A percentile compares a stretch with the other conserved stretches of the same genome.
Conservation (phyloP, 2,113 vertebrate species). For the Zootoca vivipara region DNA sequence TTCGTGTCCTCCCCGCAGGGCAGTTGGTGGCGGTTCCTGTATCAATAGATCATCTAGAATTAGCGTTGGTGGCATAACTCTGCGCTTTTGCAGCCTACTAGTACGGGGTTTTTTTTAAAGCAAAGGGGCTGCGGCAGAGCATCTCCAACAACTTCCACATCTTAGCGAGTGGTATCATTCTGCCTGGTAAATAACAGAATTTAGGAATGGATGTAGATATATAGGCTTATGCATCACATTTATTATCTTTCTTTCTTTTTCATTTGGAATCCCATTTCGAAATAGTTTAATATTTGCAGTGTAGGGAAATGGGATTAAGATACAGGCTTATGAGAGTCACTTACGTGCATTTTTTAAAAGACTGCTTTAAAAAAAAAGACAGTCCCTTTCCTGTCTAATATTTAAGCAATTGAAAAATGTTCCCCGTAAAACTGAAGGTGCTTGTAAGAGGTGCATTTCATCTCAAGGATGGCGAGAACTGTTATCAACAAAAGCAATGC, state of each 20-base stretch:
- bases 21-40: background rate
- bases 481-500: conserved; percentile 41
- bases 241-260: conserved; percentile 6
- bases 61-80: background rate
- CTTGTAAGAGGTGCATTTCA: conserved; percentile 24
- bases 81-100: background rate
- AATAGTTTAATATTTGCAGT: background rate
- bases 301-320: background rate
- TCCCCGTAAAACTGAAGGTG: conserved; percentile 17
- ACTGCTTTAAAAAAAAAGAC: background rate
- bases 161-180: background rate
- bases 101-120: background rate
- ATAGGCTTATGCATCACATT: background rate
- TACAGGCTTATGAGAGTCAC: background rate
- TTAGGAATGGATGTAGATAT: background rate
- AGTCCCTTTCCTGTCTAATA: conserved; percentile 22
- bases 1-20: background rate
- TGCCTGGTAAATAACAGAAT: background rate
- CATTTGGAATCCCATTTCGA: conserved; percentile 29
- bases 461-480: conserved; percentile 25
- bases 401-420: conserved; percentile 12
- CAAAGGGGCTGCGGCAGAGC: background rate
- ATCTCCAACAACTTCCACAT: background rate
- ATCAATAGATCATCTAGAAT: background rate
- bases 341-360: conserved; percentile 13